phyloP scores from a whole-genome alignment of 2,888 invertebrate genomes.

The Apantesis nais region DNA sequence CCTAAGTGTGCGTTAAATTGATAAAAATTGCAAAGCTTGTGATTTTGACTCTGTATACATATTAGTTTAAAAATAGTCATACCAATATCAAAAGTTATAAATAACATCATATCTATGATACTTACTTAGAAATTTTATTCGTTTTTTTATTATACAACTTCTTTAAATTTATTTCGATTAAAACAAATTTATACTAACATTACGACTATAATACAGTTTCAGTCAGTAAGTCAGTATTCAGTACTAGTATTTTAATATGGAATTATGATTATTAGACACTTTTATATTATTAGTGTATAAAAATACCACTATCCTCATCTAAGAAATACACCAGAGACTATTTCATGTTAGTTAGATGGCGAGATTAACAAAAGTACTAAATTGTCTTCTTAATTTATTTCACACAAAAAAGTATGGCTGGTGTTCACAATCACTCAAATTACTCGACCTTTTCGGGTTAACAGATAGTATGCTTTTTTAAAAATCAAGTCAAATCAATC shows the following conservation, averaged over 20 bases:
- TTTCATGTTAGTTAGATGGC: not conserved
- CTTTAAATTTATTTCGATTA: not conserved
- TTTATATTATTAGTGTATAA: not conserved
- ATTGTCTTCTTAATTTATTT: too few relatives aligned
- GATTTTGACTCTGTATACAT: not conserved
- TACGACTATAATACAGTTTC: too few relatives aligned
- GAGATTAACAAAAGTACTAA: too few relatives aligned
- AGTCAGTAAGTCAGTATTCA: not conserved
- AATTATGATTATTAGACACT: not conserved
- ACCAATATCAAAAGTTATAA: not conserved
- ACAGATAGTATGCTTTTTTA: not conserved
- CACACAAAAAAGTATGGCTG: too few relatives aligned
- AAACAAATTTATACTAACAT: too few relatives aligned
- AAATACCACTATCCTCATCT: not conserved
- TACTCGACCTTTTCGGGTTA: not conserved
- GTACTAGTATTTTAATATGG: slow-evolving; percentile 21
- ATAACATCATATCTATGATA: not conserved
- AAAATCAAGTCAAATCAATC: too few relatives aligned
- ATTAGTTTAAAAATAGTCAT: not conserved
- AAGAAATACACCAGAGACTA: not conserved
- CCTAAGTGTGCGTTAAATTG: not conserved
- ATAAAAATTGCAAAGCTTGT: not conserved
- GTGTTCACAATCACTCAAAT: too few relatives aligned
- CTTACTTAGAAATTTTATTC: not conserved
- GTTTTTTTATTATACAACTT: not conserved